A percentile compares a stretch with the other conserved stretches of the same genome.
These are phyloP conservation scores for Pristionchus mayeri DNA, from an alignment of 2,888 invertebrate species.

Conservation along the genomic window DNA sequence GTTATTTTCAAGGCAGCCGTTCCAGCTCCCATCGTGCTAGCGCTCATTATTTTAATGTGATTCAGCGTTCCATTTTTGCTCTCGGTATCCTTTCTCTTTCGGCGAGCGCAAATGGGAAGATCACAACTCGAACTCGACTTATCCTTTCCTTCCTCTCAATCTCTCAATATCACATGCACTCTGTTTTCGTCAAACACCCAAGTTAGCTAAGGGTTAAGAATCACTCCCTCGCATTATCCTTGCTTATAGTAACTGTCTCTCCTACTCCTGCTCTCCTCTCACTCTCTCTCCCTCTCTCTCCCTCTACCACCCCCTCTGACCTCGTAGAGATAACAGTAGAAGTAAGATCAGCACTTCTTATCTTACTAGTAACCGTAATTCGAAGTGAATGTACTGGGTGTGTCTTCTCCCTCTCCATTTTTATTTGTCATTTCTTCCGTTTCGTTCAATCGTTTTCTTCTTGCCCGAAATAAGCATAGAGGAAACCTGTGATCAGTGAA, in stretches of 20 bases:
- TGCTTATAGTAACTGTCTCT: too few species aligned
- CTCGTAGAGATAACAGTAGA: too few species aligned
- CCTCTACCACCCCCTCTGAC: background rate
- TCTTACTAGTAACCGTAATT: conserved; percentile 40
- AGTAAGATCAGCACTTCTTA: too few species aligned
- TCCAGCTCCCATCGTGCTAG: too few species aligned
- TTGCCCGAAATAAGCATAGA: too few species aligned
- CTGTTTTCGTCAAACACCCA: background rate
- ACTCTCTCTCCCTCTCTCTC: background rate
- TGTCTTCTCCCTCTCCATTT: background rate
- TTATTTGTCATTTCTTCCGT: background rate
- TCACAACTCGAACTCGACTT: background rate
- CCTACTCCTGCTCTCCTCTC: too few species aligned
- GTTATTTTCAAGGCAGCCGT: too few species aligned
- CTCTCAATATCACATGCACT: background rate
- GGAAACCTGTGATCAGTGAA: background rate
- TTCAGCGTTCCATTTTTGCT: too few species aligned
- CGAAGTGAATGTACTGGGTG: conserved; percentile 26
- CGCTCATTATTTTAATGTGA: too few species aligned
- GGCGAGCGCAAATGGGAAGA: too few species aligned
- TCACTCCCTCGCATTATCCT: background rate
- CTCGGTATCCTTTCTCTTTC: too few species aligned
- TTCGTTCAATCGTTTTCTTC: background rate
- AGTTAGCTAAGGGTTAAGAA: too few species aligned
- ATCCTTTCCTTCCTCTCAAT: background rate